phyloP scores from a whole-genome alignment of 2,888 invertebrate genomes.

The Agrochola litura region DNA sequence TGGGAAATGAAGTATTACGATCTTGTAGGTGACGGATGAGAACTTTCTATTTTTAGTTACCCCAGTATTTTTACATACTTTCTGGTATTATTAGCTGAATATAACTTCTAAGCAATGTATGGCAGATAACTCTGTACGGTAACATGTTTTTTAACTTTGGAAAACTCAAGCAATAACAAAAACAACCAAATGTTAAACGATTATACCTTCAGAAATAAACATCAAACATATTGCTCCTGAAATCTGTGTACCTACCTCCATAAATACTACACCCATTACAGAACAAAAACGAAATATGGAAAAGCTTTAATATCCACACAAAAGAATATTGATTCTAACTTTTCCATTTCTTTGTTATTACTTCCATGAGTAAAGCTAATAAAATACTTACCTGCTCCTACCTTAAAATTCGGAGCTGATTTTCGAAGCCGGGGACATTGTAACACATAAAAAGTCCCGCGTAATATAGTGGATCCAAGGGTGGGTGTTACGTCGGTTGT shows the following conservation, averaged over 20 bases:
- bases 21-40: constrained; percentile 80
- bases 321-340: constrained; percentile 71
- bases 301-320: constrained; percentile 55
- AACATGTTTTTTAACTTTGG: constrained; percentile 7
- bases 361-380: constrained; percentile 74
- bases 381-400: constrained; percentile 73
- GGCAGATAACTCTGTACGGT: neutral
- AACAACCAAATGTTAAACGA: constrained; percentile 25
- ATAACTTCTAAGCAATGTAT: neutral
- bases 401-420: constrained; percentile 76
- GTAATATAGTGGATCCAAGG: constrained; percentile 84
- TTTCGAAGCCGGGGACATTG: constrained; percentile 78
- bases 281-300: constrained; percentile 53
- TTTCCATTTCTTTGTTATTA: constrained; percentile 71
- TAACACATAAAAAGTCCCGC: constrained; percentile 82
- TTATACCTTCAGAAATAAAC: constrained; percentile 30
- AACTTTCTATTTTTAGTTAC: constrained; percentile 74
- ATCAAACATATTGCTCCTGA: constrained; percentile 45
- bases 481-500: constrained; percentile 80
- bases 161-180: constrained; percentile 24
- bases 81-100: constrained; percentile 29
- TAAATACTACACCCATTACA: constrained; percentile 42
- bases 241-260: constrained; percentile 40
- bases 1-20: constrained; percentile 86
- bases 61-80: constrained; percentile 70